These are phyloP conservation scores for Neoitamus cyanurus DNA, from an alignment of 2,888 invertebrate species.

Conservation along the genomic window DNA sequence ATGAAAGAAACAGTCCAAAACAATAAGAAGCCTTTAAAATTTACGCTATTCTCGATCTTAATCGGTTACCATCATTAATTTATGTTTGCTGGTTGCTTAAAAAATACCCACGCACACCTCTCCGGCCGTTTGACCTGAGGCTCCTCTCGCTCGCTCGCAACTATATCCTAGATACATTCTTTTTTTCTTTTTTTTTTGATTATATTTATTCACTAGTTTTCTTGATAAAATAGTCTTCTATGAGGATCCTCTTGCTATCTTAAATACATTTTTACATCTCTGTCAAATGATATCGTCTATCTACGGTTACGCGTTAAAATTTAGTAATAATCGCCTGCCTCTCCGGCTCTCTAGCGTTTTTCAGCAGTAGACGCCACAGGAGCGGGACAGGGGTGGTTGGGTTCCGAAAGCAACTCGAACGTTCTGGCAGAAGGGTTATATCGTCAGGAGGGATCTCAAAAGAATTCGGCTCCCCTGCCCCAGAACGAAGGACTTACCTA, in stretches of 20 bases:
- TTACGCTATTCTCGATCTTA: slow-evolving; percentile 1
- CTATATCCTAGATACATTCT: not conserved
- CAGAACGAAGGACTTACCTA: not conserved
- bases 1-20: not conserved
- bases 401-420: not conserved
- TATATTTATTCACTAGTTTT: slow-evolving; percentile 27
- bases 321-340: not conserved
- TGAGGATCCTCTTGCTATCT: not conserved
- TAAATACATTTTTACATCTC: slow-evolving; percentile 40
- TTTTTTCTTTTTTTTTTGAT: not conserved
- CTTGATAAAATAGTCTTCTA: slow-evolving; percentile 41
- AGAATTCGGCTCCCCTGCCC: not conserved
- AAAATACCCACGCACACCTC: slow-evolving; percentile 14
- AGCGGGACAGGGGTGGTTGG: not conserved
- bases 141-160: not conserved
- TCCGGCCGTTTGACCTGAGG: not conserved
- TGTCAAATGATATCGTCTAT: slow-evolving; percentile 14
- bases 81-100: slow-evolving; percentile 14
- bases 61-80: not conserved
- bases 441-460: not conserved
- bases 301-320: slow-evolving; percentile 22
- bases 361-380: not conserved
- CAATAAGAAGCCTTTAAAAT: not conserved
- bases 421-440: not conserved
- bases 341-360: not conserved